These are phyloP conservation scores for Epinephelus awoara DNA, from an alignment of 2,797 vertebrate species.

Conservation along the genomic window DNA sequence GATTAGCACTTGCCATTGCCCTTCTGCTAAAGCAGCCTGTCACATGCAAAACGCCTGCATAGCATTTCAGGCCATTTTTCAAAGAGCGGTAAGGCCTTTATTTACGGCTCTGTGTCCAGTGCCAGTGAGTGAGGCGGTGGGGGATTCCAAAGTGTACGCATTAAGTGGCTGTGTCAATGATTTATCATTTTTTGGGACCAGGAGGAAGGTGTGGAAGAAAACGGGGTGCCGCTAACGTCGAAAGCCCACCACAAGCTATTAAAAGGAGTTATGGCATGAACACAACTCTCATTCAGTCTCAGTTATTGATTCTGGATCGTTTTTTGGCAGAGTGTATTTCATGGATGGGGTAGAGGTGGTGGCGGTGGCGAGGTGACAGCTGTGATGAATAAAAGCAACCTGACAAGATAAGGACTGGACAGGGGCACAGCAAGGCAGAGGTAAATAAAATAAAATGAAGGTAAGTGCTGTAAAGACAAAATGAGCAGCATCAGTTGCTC, in stretches of 20 bases:
- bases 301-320: slow-evolving; percentile 77
- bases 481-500: neutral
- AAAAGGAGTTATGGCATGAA: slow-evolving; percentile 74
- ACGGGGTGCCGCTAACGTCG: slow-evolving; percentile 11
- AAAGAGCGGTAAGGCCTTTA: slow-evolving; percentile 52
- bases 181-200: slow-evolving; percentile 65
- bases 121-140: slow-evolving; percentile 19
- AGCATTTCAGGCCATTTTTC: slow-evolving; percentile 68
- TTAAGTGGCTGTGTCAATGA: slow-evolving; percentile 63
- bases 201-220: slow-evolving; percentile 15
- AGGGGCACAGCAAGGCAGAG: slow-evolving; percentile 10
- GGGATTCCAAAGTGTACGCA: slow-evolving; percentile 62
- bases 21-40: slow-evolving; percentile 44
- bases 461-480: neutral
- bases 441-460: slow-evolving; percentile 14
- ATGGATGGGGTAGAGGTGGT: slow-evolving; percentile 39
- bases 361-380: slow-evolving; percentile 31
- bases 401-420: slow-evolving; percentile 34
- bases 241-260: slow-evolving; percentile 59
- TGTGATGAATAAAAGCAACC: slow-evolving; percentile 41
- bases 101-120: slow-evolving; percentile 65
- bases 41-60: slow-evolving; percentile 50
- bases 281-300: slow-evolving; percentile 68
- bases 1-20: slow-evolving; percentile 47
- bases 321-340: slow-evolving; percentile 73